phyloP scores from a whole-genome alignment of 2,888 invertebrate species.

The Sminthurides aquaticus region DNA sequence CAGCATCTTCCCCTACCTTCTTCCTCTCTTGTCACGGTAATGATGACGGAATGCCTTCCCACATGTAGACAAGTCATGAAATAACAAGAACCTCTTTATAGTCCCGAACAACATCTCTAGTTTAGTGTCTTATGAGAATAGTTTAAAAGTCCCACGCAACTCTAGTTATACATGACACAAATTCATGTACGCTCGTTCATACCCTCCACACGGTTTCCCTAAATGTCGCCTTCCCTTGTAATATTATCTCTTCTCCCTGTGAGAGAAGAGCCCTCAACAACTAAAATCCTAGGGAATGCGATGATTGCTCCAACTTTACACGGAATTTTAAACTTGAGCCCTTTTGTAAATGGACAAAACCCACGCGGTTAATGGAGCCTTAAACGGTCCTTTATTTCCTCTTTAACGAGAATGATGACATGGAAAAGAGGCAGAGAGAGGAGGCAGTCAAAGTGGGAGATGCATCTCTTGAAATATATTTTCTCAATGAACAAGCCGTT shows the following conservation, averaged over 20 bases:
- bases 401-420: background rate
- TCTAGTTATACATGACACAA: background rate
- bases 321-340: background rate
- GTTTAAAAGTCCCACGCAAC: background rate
- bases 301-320: background rate
- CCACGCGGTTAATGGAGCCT: background rate
- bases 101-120: background rate
- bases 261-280: too few species aligned
- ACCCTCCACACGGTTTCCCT: too few species aligned
- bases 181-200: too few species aligned
- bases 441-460: background rate
- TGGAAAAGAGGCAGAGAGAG: too few species aligned
- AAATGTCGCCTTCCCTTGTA: too few species aligned
- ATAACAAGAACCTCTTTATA: background rate
- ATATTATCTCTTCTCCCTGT: too few species aligned
- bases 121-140: background rate
- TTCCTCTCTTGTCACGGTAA: too few species aligned
- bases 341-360: background rate
- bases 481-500: background rate
- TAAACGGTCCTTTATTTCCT: background rate
- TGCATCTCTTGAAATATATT: background rate
- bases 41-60: background rate
- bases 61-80: background rate
- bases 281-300: background rate
- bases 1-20: background rate